Conservation (phyloP, 1,140 invertebrate species). For the Drosophila parabipectinata region DNA sequence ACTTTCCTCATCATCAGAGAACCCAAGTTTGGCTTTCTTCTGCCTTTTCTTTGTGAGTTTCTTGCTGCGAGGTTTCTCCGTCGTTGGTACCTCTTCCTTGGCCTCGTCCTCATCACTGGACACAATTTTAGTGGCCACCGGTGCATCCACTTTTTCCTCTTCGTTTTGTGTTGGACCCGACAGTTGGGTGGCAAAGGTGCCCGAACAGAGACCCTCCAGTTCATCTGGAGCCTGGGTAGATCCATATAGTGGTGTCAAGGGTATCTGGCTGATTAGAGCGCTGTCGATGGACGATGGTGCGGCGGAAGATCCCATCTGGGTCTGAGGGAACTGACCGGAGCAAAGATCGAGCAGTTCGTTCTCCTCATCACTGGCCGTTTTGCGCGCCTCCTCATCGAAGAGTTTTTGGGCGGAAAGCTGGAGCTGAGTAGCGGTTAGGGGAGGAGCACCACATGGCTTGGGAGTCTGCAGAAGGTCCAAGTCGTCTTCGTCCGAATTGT, state of each 20-base stretch:
- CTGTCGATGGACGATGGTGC: slow-evolving; percentile 21
- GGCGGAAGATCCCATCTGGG: slow-evolving; percentile 35
- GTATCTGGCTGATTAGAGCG: slow-evolving; percentile 72
- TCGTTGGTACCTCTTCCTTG: neutral
- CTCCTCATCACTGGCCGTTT: slow-evolving; percentile 83
- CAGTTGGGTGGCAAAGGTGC: slow-evolving; percentile 62
- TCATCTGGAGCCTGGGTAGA: slow-evolving; percentile 51
- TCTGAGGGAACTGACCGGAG: slow-evolving; percentile 85
- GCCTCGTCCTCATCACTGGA: slow-evolving; percentile 85
- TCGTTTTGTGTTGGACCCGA: neutral
- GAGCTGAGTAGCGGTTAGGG: slow-evolving; percentile 50
- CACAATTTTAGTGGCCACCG: slow-evolving; percentile 53
- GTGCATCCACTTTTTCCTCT: slow-evolving; percentile 1
- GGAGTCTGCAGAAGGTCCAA: slow-evolving; percentile 79
- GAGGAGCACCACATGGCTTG: slow-evolving; percentile 61
- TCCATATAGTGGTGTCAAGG: slow-evolving; percentile 56
- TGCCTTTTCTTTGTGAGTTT: slow-evolving; percentile 66
- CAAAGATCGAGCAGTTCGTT: slow-evolving; percentile 85
- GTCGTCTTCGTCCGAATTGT: slow-evolving; percentile 77
- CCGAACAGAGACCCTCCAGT: slow-evolving; percentile 58
- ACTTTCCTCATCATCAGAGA: slow-evolving; percentile 78
- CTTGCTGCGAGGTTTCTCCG: slow-evolving; percentile 51
- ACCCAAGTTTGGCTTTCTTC: slow-evolving; percentile 77
- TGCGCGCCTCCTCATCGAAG: slow-evolving; percentile 61
- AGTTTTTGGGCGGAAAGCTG: slow-evolving; percentile 57